Evolutionary conservation across 2,797 vertebrate species (phyloP).

Genomic region (Bufotes viridis): DNA sequence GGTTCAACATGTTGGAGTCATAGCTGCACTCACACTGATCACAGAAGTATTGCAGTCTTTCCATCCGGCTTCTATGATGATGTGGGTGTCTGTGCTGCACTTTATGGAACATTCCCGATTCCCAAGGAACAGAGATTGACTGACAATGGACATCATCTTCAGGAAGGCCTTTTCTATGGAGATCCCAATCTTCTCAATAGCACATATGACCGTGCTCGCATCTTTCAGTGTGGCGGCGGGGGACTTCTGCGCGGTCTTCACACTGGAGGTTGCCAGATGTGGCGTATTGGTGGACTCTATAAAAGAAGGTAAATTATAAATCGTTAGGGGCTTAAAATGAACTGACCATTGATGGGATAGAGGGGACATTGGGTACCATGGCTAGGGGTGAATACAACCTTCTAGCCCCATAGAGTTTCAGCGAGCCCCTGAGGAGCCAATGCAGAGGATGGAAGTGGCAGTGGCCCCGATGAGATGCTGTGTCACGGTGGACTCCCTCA

Average conservation of each 20-base stretch:
- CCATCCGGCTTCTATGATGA: conserved; percentile 79
- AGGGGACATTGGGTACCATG: too few species aligned
- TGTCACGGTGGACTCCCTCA: too few species aligned
- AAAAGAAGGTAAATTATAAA: neutral
- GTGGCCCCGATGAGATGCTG: too few species aligned
- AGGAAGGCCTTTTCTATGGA: conserved; percentile 77
- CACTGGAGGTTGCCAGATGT: neutral
- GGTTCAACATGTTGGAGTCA: neutral
- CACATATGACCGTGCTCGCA: conserved; percentile 76
- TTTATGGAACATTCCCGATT: conserved; percentile 75
- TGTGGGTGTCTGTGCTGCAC: conserved; percentile 74
- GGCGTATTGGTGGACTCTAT: neutral
- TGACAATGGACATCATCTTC: conserved; percentile 71
- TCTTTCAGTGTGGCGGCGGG: conserved; percentile 61
- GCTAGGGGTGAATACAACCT: too few species aligned
- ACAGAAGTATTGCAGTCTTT: conserved; percentile 75
- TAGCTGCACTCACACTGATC: conserved; percentile 74
- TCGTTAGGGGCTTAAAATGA: too few species aligned
- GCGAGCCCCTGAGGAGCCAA: too few species aligned
- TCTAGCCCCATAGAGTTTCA: too few species aligned
- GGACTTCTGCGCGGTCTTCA: neutral
- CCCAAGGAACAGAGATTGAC: conserved; percentile 81
- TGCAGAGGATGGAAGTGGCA: too few species aligned
- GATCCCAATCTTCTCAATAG: conserved; percentile 73
- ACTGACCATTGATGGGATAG: too few species aligned